Evolutionary conservation across 2,888 invertebrate species (phyloP), one percentile per base, ranked within the genome.

Genomic region (Linnaemya tessellans): DNA sequence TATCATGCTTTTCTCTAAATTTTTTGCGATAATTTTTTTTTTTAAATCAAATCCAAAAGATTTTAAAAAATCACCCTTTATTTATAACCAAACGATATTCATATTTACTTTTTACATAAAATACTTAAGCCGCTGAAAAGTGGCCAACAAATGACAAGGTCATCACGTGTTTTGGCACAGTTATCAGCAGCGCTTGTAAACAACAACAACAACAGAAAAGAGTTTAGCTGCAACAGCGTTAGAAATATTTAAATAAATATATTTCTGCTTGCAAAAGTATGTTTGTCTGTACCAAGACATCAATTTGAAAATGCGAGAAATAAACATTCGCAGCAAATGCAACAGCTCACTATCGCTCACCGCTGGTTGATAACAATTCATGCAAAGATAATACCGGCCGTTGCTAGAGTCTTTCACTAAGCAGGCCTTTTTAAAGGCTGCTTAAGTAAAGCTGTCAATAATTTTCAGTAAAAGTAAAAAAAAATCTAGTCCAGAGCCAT

Each of bases 81-180:
- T n/a, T n/a, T n/a, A n/a, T n/a, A n/a, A n/a, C n/a, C n/a, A n/a
- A n/a, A n/a, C n/a, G n/a, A n/a, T n/a, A n/a, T n/a, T n/a, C n/a
- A n/a, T n/a, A n/a, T n/a, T 22, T 43, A 43, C 9, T 41, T 60
- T 35, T 64, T 65, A 20, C 7, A 56, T 35, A 30, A 43, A 65
- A 20, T 60, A 64, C 49, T 15, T 43, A 49, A 71, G 71, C 13
- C 58, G 22, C 67, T 71, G 82, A 71, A 75, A 75, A 51, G 43
- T 81, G 67, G 85, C 82, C 82, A 82, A 85, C 64, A 75, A 80
- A 75, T 71, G 82, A 75, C 85, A 85, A 85, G 85, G 85, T 85
- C 85, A 85, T 82, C 79, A 85, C 82, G 75, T 80, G 74, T 75
- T 82, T 82, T 85, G 85, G 85, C 85, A 82, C 85, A 85, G 79